Conservation (phyloP, 1,140 invertebrate species). For the Vollenhovia emeryi region DNA sequence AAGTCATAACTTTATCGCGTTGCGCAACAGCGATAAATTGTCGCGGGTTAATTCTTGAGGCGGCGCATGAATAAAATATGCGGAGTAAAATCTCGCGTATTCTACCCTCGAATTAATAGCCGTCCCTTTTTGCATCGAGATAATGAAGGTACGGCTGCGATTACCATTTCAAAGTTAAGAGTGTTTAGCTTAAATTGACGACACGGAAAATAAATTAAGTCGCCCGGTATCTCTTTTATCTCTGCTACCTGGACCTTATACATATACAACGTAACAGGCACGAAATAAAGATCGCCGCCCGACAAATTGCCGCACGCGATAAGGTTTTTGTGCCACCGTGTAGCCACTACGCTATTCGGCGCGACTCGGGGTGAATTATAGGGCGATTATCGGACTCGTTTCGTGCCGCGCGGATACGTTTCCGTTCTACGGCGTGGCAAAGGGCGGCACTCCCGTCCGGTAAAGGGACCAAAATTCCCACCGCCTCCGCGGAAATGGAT, state of each 20-base stretch:
- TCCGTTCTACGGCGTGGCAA: constrained; percentile 2
- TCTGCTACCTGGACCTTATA: neutral
- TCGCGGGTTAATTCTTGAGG: constrained; percentile 1
- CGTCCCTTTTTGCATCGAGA: neutral
- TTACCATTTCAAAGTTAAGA: constrained; percentile 5
- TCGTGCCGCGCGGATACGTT: constrained; percentile 38
- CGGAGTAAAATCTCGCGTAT: neutral
- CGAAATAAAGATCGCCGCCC: constrained; percentile 15
- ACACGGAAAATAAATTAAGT: neutral
- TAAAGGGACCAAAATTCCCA: constrained; percentile 39
- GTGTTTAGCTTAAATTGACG: constrained; percentile 15
- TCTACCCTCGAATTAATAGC: constrained; percentile 19
- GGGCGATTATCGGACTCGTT: constrained; percentile 51
- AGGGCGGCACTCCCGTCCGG: neutral
- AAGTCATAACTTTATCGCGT: constrained; percentile 33
- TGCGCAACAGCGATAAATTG: constrained; percentile 39
- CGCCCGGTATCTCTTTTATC: constrained; percentile 1
- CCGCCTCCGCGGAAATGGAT: constrained; percentile 43
- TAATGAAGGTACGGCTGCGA: neutral
- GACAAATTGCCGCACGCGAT: constrained; percentile 43
- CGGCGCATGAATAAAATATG: constrained; percentile 37
- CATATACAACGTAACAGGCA: neutral
- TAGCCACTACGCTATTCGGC: constrained; percentile 11
- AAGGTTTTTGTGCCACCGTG: constrained; percentile 16
- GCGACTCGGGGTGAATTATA: constrained; percentile 52